phyloP scores from a whole-genome alignment of 2,888 invertebrate species.

The Drosophila incognita region DNA sequence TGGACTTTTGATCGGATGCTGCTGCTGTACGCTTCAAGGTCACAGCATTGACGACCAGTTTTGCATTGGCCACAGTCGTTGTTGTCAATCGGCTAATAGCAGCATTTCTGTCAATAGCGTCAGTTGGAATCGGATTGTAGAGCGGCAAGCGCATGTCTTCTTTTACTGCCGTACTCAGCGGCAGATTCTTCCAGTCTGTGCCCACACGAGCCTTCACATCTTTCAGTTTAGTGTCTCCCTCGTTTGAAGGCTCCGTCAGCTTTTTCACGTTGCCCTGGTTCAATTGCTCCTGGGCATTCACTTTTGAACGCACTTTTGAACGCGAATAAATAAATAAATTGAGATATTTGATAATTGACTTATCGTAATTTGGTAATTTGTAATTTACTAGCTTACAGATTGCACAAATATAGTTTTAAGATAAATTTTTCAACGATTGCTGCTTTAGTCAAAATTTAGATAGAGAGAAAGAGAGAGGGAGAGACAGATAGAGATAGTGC shows the following conservation, averaged over 20 bases:
- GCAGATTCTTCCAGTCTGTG: conserved; percentile 82
- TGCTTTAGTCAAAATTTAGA: too few relatives aligned
- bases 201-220: conserved; percentile 84
- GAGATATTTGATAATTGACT: too few relatives aligned
- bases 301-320: too few relatives aligned
- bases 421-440: too few relatives aligned
- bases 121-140: conserved; percentile 72
- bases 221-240: conserved; percentile 40
- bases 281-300: too few relatives aligned
- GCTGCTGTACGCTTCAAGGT: conserved; percentile 32
- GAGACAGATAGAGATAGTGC: background rate
- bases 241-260: too few relatives aligned
- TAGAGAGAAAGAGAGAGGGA: background rate
- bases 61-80: conserved; percentile 72
- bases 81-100: conserved; percentile 40
- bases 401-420: too few relatives aligned
- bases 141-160: conserved; percentile 45
- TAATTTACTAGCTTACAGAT: too few relatives aligned
- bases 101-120: background rate
- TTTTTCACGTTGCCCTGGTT: too few relatives aligned
- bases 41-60: conserved; percentile 58
- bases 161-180: conserved; percentile 33
- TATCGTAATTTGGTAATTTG: too few relatives aligned
- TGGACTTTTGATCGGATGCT: conserved; percentile 33
- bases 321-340: background rate